A percentile compares a stretch with the other conserved stretches of the same genome.
phyloP scores from a whole-genome alignment of 2,888 invertebrate genomes.

The Julus scanicus region DNA sequence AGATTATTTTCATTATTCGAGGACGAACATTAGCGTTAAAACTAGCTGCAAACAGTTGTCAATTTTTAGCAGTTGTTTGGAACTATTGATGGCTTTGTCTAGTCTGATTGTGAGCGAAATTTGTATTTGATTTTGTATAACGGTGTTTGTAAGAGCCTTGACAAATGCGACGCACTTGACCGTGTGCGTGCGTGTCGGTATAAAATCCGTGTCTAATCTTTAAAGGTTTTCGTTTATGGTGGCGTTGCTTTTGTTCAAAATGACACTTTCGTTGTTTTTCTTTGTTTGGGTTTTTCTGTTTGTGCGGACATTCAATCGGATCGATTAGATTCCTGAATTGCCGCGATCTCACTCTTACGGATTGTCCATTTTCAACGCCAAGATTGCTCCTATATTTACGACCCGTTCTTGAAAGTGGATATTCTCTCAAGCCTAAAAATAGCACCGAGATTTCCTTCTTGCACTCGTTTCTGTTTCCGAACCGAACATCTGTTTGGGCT shows the following conservation, averaged over 20 bases:
- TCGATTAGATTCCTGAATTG: slow-evolving; percentile 47
- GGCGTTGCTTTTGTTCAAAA: slow-evolving; percentile 41
- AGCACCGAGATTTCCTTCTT: neutral
- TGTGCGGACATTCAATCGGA: slow-evolving; percentile 16
- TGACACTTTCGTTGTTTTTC: slow-evolving; percentile 47
- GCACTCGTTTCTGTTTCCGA: neutral
- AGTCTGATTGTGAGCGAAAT: neutral
- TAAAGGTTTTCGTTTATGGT: slow-evolving; percentile 47
- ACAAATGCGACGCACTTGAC: slow-evolving; percentile 22
- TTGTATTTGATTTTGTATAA: neutral
- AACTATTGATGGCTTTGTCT: no score
- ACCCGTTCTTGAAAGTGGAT: slow-evolving; percentile 25
- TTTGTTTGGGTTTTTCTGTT: slow-evolving; percentile 43
- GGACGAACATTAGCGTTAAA: no score
- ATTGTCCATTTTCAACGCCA: slow-evolving; percentile 47
- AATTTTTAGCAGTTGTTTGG: no score
- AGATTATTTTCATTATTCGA: no score
- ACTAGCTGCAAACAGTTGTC: no score
- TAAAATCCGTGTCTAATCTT: slow-evolving; percentile 43
- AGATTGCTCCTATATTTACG: slow-evolving; percentile 43
- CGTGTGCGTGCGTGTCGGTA: slow-evolving; percentile 24
- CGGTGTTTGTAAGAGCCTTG: neutral
- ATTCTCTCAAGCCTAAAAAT: slow-evolving; percentile 40
- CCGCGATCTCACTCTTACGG: slow-evolving; percentile 32
- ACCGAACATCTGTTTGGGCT: neutral